Base-by-base conservation (phyloP, 2,113 vertebrate species). In the Brevimyrus niger region DNA sequence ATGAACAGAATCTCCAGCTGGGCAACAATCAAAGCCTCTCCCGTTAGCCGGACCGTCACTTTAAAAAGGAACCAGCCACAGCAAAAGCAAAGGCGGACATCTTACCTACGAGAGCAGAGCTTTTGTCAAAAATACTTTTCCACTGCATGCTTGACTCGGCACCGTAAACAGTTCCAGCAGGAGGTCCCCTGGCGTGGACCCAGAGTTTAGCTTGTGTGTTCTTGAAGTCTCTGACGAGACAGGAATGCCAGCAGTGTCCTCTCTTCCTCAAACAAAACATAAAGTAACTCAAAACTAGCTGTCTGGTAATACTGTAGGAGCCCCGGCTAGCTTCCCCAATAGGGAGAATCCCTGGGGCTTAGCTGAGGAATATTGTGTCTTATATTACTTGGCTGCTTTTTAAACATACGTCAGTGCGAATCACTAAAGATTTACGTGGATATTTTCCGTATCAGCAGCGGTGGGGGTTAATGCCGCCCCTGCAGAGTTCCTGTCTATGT, bases 141-240 rank as follows among this genome's bases (percentile, higher is more conserved):
- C 84, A 86, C 89, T 85, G 87, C 89, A 86, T 91, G 84, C 90
- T 11, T 35, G 89, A 90, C 89, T 84, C 38, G 87, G 80, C 55
- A 42, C 84, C 27, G 44, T 73, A 73, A 89, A 89, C 27, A 89
- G 84, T n/a, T 19, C 88, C 73, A 87, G 69, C 90, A 88, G 86
- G 53, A 53, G 85, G 42, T 47, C 42, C 48, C 89, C 84, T 90
- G 91, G 91, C 85, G 21, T 6, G 48, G 17, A 38, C 50, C 76
- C 91, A 85, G 53, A 73, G 85, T 87, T 89, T 91, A 87, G 42
- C 46, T 46, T 91, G 44, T 82, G 89, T 90, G 89, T 90, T 91
- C 61, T 42, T 2, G 65, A 35, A 48, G n/a, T 76, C 27, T 19
- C 38, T 46, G 58, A 19, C 42, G 58, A 55, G 86, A 83, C 61